Evolutionary conservation across 2,113 vertebrate species (phyloP), one percentile per base, ranked within the genome.

Genomic region (Heterotilapia buettikoferi): DNA sequence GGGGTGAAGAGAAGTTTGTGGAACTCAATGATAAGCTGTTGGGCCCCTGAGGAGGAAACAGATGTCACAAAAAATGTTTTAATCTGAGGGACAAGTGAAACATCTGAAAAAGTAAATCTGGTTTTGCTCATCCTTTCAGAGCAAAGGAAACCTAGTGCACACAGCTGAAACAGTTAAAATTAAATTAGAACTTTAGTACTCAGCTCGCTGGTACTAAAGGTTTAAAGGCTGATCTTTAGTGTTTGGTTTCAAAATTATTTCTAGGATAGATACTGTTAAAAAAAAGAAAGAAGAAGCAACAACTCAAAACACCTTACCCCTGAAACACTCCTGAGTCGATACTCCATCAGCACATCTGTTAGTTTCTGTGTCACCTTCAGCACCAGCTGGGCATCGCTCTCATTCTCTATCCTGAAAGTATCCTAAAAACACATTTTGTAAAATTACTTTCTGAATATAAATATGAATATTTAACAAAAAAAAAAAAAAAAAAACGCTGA

Each of bases 331-430:
- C 96, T 94, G 36, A 97, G 96, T 45, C 96, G 93, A 92, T 97
- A 97, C 59, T 97, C 97, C 97, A 97, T 97, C 85, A 97, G 90
- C 40, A 96, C 93, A 56, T 97, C 97, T 10, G 97, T 97, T 80
- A 97, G 91, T 89, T 97, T 97, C 92, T 97, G 97, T 1, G 97
- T 97, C 90, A 97, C 96, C 87, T 97, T 97, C 82, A 97, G 91
- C 71, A 97, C 97, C 57, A 97, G 87, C 89, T 97, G 96, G 52
- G 97, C 96, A 50, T 97, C 97, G 1, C 63, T 92, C 84, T 97
- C 97, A 24, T 92, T 97, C 83, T 97, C 94, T 52, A 97, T 97
- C 56, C 91, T 94, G 89, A 97, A 97, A 13, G 92, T 91, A 68
- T 97, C 97, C 97, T 97, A 40, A 47, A 88, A 85, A 91, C 4